Evolutionary conservation across 2,113 vertebrate genomes (phyloP).

Genomic region (Protobothrops flavoviridis): DNA sequence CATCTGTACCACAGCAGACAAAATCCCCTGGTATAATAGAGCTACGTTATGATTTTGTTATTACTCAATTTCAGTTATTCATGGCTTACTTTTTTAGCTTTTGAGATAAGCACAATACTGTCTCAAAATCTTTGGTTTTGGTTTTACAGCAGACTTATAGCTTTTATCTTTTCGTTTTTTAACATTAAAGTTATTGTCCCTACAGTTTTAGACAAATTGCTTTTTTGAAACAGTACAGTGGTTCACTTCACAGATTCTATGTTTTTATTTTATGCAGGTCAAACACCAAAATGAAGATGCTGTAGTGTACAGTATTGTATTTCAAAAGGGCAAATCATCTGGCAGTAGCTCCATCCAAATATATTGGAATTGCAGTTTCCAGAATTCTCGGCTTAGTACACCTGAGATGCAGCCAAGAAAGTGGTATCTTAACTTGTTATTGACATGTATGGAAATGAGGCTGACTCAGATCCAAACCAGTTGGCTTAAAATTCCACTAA

Average conservation of each 20-base stretch:
- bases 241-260: neutral
- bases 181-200: neutral
- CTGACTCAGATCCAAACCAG: neutral
- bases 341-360: neutral
- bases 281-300: neutral
- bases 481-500: neutral
- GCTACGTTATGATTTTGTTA: neutral
- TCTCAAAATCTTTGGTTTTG: neutral
- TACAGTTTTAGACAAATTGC: neutral
- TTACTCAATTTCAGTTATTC: neutral
- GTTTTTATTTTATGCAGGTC: neutral
- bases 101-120: neutral
- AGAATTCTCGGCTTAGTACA: neutral
- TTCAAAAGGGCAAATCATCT: neutral
- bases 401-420: neutral
- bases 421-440: neutral
- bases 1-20: neutral
- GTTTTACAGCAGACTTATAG: neutral
- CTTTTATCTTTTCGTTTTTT: neutral
- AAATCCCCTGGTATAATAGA: neutral
- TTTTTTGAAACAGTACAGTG: neutral
- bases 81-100: neutral
- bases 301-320: neutral
- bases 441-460: neutral
- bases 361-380: neutral